phyloP scores from a whole-genome alignment of 1,140 invertebrate species.

The Zaprionus vittiger region DNA sequence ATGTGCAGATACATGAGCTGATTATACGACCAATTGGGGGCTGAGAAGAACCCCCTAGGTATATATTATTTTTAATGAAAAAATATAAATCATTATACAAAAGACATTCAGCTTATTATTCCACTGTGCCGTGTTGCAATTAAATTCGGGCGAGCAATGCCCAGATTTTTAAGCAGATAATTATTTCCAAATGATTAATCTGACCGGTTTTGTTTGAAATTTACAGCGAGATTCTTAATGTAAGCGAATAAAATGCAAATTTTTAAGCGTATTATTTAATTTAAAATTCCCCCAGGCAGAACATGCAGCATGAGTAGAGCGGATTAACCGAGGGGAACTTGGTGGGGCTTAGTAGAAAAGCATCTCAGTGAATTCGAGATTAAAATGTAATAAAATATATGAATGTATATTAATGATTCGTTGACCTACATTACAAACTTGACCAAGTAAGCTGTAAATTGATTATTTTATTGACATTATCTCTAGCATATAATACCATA shows the following conservation, averaged over 20 bases:
- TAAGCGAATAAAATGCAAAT: conserved; percentile 30
- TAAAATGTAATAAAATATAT: no score
- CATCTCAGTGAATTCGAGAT: not conserved
- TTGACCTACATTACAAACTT: no score
- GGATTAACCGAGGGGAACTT: conserved; percentile 1
- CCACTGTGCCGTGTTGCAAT: not conserved
- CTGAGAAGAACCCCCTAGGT: not conserved
- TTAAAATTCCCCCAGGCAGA: conserved; percentile 8
- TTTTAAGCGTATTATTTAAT: conserved; percentile 36
- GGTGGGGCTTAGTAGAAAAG: not conserved
- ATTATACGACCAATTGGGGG: not conserved
- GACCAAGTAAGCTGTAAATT: no score
- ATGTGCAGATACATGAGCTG: not conserved
- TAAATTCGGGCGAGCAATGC: not conserved
- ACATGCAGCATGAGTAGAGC: not conserved
- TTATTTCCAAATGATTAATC: conserved; percentile 36
- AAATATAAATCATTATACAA: not conserved
- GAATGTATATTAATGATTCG: no score
- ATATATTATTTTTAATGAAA: not conserved
- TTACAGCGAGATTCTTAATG: conserved; percentile 20
- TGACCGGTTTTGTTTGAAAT: conserved; percentile 16
- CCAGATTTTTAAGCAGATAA: conserved; percentile 13
- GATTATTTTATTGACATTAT: no score
- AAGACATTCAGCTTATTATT: not conserved
- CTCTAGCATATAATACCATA: no score